Evolutionary conservation across 2,797 vertebrate genomes (phyloP).

Genomic region (Mallotus villosus): DNA sequence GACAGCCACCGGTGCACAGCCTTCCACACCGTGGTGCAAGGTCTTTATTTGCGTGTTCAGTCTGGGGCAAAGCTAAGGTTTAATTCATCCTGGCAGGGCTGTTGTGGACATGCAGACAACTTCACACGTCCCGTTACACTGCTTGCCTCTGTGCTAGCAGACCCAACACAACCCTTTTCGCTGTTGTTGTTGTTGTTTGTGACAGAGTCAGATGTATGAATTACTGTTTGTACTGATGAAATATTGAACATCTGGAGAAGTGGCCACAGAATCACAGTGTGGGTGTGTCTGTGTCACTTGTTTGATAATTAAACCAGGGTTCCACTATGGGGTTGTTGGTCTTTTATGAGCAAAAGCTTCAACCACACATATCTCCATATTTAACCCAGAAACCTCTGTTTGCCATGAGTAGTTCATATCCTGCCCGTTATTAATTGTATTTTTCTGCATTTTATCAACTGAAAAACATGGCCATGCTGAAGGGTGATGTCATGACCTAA

Average conservation of each 20-base stretch:
- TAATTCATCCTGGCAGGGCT: slow-evolving; percentile 30
- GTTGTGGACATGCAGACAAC: slow-evolving; percentile 28
- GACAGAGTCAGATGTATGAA: neutral
- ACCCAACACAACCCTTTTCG: neutral
- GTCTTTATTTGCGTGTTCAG: slow-evolving; percentile 38
- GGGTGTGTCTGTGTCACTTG: neutral
- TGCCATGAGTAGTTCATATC: too few relatives aligned
- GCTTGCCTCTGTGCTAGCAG: neutral
- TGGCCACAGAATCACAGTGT: neutral
- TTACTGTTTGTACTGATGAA: too few relatives aligned
- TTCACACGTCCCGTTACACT: slow-evolving; percentile 32
- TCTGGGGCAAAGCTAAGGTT: slow-evolving; percentile 15
- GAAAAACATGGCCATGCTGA: too few relatives aligned
- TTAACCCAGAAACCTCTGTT: too few relatives aligned
- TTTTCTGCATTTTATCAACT: too few relatives aligned
- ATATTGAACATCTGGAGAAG: too few relatives aligned
- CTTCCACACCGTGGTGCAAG: slow-evolving; percentile 25
- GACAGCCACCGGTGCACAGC: slow-evolving; percentile 32
- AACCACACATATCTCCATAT: neutral
- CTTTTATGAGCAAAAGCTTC: neutral
- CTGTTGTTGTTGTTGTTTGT: slow-evolving; percentile 7
- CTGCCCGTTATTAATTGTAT: too few relatives aligned
- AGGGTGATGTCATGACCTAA: too few relatives aligned
- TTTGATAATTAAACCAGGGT: neutral
- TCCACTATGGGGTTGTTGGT: neutral